Conservation (phyloP, 1,140 invertebrate species). For the Rhagoletis pomonella region DNA sequence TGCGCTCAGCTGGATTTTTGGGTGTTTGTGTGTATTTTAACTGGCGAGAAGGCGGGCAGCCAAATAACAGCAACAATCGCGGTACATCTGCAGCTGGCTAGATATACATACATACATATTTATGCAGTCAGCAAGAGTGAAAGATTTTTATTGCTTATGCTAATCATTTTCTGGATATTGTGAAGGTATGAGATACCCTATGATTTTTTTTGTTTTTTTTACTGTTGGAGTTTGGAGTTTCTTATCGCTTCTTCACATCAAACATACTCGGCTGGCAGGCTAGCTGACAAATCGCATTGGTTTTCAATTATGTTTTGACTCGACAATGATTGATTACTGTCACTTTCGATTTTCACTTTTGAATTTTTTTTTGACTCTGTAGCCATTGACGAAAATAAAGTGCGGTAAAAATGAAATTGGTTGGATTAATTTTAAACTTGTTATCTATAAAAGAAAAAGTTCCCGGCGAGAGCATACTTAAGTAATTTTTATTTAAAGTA, state of each 20-base stretch:
- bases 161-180: constrained; percentile 31
- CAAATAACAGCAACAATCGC: background rate
- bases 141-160: constrained; percentile 52
- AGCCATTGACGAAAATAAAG: too few relatives aligned
- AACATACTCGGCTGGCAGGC: background rate
- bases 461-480: too few relatives aligned
- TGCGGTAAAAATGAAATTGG: too few relatives aligned
- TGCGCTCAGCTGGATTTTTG: background rate
- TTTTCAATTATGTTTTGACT: constrained; percentile 51
- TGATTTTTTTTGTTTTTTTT: background rate
- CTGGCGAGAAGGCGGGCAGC: constrained; percentile 3
- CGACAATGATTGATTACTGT: constrained; percentile 52
- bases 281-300: constrained; percentile 43
- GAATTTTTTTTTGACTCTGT: background rate
- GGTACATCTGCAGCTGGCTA: background rate
- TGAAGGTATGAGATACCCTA: background rate
- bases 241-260: constrained; percentile 25
- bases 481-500: too few relatives aligned
- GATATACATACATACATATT: background rate
- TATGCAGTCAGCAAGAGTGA: constrained; percentile 15
- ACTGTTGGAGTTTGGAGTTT: background rate
- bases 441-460: too few relatives aligned
- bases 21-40: background rate
- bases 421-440: too few relatives aligned
- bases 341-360: constrained; percentile 48